Conservation (phyloP, 2,113 vertebrate species). For the Terrapene triunguis region DNA sequence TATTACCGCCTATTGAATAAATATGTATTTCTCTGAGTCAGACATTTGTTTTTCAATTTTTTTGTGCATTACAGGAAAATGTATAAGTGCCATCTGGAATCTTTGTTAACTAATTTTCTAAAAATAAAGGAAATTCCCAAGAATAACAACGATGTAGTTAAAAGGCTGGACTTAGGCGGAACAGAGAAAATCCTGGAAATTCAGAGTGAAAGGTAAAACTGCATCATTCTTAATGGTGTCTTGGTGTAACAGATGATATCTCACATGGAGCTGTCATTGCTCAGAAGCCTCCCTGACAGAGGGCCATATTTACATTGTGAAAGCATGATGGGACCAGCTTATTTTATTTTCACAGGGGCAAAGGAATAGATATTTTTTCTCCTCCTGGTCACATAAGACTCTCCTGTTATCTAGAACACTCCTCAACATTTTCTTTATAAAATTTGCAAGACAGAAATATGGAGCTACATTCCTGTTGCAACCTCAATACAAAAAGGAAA, state of each 20-base stretch:
- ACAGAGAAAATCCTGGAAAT: background rate
- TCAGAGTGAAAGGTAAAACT: background rate
- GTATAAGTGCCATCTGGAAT: slow-evolving; percentile 23
- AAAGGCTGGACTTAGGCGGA: background rate
- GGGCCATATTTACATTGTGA: background rate
- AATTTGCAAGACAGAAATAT: background rate
- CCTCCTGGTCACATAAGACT: background rate
- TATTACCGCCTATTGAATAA: background rate
- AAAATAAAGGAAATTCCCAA: slow-evolving; percentile 26
- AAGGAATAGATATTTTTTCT: background rate
- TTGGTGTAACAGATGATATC: background rate
- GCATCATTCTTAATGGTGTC: too few relatives aligned
- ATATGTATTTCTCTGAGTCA: background rate
- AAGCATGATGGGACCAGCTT: background rate
- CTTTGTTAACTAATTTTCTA: slow-evolving; percentile 7
- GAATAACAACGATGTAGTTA: background rate
- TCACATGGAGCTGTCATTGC: background rate
- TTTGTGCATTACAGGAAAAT: background rate
- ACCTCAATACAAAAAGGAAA: background rate
- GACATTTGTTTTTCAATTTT: background rate
- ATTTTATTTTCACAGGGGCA: background rate
- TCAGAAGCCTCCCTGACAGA: background rate
- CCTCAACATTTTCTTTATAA: background rate
- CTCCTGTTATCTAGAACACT: background rate
- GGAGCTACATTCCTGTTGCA: background rate